These are phyloP conservation scores for Pomatostomus ruficeps DNA, from an alignment of 2,113 vertebrate species.

Conservation along the genomic window DNA sequence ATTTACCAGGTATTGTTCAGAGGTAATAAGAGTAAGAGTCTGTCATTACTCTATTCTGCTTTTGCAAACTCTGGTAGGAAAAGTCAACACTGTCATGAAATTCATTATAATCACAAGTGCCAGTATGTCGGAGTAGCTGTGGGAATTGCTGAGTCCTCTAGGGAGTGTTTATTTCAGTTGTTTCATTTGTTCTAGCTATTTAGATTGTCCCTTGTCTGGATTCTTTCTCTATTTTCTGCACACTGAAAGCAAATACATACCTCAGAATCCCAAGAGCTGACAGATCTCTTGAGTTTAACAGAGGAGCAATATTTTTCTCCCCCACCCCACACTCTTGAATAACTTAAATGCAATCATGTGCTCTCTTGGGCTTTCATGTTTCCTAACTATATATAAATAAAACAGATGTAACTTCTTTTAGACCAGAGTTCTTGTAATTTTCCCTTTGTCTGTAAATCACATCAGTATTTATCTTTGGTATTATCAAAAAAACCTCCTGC, in stretches of 20 bases:
- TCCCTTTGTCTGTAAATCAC: neutral
- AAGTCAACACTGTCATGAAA: slow-evolving; percentile 4
- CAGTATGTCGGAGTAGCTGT: neutral
- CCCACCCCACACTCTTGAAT: neutral
- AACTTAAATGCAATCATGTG: neutral
- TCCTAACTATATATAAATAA: neutral
- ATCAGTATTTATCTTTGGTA: neutral
- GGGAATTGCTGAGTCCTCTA: neutral
- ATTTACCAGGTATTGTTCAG: neutral
- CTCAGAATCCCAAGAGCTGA: neutral
- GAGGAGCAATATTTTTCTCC: neutral
- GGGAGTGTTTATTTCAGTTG: slow-evolving; percentile 29
- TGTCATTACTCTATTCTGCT: neutral
- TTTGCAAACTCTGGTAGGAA: neutral
- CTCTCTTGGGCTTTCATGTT: neutral
- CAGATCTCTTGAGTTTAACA: slow-evolving; percentile 16
- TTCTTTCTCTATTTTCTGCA: slow-evolving; percentile 4
- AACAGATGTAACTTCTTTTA: neutral
- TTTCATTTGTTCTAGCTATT: slow-evolving; percentile 47
- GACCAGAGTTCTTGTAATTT: neutral
- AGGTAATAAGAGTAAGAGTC: neutral
- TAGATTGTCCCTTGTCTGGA: slow-evolving; percentile 7
- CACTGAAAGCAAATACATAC: slow-evolving; percentile 4
- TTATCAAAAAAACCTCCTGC: neutral
- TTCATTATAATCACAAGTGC: slow-evolving; percentile 33